These are phyloP conservation scores for Gymnosoma rotundatum DNA, from an alignment of 2,888 invertebrate species.

Conservation along the genomic window DNA sequence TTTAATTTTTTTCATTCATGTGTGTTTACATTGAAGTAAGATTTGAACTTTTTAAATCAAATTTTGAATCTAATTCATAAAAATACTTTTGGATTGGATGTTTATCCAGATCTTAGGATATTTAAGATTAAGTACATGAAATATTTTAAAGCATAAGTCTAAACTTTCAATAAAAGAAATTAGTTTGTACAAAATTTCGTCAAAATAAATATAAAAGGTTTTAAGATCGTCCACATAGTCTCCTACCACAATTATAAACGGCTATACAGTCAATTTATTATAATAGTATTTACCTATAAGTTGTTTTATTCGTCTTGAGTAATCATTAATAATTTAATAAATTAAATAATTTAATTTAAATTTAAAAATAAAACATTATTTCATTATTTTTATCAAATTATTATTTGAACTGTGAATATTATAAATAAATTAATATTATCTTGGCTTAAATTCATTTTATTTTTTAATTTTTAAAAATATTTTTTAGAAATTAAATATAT, in stretches of 20 bases:
- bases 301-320: slow-evolving; percentile 46
- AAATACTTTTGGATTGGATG: slow-evolving; percentile 39
- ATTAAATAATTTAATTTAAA: no score
- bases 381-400: slow-evolving; percentile 58
- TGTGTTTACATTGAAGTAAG: slow-evolving; percentile 4
- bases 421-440: no score
- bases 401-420: no score
- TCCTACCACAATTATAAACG: slow-evolving; percentile 42
- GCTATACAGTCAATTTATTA: slow-evolving; percentile 24
- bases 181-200: slow-evolving; percentile 28
- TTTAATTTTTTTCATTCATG: slow-evolving; percentile 28
- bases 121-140: slow-evolving; percentile 4
- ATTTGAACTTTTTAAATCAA: no score
- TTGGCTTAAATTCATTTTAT: no score
- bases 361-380: slow-evolving; percentile 35
- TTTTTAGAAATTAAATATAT: no score
- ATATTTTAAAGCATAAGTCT: slow-evolving; percentile 16
- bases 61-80: slow-evolving; percentile 18
- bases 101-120: slow-evolving; percentile 29
- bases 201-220: slow-evolving; percentile 38
- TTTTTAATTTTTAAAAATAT: no score
- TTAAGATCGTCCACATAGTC: slow-evolving; percentile 44
- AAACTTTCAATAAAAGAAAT: slow-evolving; percentile 40
- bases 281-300: slow-evolving; percentile 49
- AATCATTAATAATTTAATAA: slow-evolving; percentile 31